A percentile compares a stretch with the other conserved stretches of the same genome.
These are phyloP conservation scores for Girardia tigrina DNA, from an alignment of 2,888 invertebrate species.

Conservation along the genomic window DNA sequence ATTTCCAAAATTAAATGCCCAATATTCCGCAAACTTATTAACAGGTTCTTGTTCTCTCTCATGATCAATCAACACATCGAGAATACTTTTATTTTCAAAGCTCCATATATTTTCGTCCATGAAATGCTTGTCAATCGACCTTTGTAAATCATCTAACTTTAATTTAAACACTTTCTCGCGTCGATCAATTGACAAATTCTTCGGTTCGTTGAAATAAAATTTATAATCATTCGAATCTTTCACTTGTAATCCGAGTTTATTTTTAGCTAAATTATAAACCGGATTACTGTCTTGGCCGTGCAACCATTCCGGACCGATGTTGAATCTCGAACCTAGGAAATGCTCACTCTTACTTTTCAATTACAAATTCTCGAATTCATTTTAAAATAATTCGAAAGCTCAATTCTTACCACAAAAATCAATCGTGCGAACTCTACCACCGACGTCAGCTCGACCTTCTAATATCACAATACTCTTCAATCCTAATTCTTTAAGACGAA, in stretches of 20 bases:
- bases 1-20: conserved; percentile 13
- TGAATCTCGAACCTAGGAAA: conserved; percentile 1
- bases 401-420: conserved; percentile 16
- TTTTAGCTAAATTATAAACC: conserved; percentile 2
- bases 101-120: background rate
- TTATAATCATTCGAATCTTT: background rate
- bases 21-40: background rate
- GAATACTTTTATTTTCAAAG: background rate
- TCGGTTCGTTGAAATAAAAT: background rate
- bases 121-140: background rate
- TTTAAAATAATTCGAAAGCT: too few relatives aligned
- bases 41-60: background rate
- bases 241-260: background rate
- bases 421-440: conserved; percentile 9
- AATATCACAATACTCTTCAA: background rate
- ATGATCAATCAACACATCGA: background rate
- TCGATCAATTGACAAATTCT: background rate
- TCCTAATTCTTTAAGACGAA: background rate
- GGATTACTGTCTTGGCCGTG: conserved; percentile 30
- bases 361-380: too few relatives aligned
- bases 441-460: conserved; percentile 3
- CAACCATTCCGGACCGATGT: conserved; percentile 27
- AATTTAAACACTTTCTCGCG: background rate
- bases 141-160: background rate
- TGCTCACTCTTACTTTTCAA: too few relatives aligned